Base-by-base conservation (phyloP, 2,113 vertebrate species). In the Aegypius monachus region DNA sequence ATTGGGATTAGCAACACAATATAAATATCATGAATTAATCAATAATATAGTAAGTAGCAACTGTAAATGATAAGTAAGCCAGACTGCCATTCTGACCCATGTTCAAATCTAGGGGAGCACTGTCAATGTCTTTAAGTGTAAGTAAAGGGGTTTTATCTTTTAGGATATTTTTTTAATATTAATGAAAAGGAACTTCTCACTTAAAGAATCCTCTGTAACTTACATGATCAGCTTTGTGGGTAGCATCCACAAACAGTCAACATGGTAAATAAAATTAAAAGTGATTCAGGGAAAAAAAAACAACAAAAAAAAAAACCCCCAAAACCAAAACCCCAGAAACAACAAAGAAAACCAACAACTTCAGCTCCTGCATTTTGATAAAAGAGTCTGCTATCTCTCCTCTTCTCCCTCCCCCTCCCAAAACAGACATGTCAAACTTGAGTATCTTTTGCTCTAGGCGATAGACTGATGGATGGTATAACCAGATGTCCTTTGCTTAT, bases 401-500 rank as follows among this genome's bases (percentile, higher is more conserved):
- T 85, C 20, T 78, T n/a, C 38, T 88, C 43, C 19, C 40, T 85
- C 74, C 62, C 53, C 26, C 58, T 92, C 74, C 81, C 62, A 53
- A 82, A 90, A 82, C 55, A 94, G 93, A 67, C 82, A 86, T 83
- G 93, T 95, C 96, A 97, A 66, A 95, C 94, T 89, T 88, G 78
- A 81, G 23, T 87, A n/a, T 94, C 93, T 93, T 78, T 96, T 95
- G 91, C 95, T 97, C 38, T 82, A 91, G 94, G 94, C 91, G 0
- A 90, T 34, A 87, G 45, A 11, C 52, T 96, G 93, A 95, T 80
- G 86, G 91, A 95, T 95, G 71, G 62, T 73, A 43, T 55, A 93
- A 93, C 78, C 84, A 91, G 66, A 95, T 73, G 91, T 97, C 91
- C 93, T 95, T 93, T 94, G 83, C 91, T 94, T 94, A 80, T 95